Conservation (phyloP, 2,888 invertebrate genomes). For the Molorchus minor region DNA sequence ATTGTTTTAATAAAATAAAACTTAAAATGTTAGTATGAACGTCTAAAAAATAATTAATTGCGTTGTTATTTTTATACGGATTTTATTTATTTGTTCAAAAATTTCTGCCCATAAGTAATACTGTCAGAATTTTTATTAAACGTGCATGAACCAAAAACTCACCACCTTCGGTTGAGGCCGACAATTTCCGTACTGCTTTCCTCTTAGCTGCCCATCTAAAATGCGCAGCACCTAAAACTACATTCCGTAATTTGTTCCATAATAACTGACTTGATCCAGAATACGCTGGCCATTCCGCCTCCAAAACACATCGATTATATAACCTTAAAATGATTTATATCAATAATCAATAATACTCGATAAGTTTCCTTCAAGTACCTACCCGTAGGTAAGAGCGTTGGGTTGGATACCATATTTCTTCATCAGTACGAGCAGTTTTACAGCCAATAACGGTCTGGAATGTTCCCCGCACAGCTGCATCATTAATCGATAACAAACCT, state of each 20-base stretch:
- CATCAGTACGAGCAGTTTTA: constrained; percentile 90
- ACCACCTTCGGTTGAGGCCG: constrained; percentile 63
- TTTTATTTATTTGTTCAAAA: no score
- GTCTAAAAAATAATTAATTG: neutral
- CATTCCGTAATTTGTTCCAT: constrained; percentile 94
- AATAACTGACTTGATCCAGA: constrained; percentile 81
- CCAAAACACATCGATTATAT: constrained; percentile 84
- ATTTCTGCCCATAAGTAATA: no score
- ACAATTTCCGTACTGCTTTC: constrained; percentile 66
- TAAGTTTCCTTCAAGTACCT: constrained; percentile 47
- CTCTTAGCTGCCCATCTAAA: constrained; percentile 82
- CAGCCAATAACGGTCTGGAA: constrained; percentile 92
- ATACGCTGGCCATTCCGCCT: constrained; percentile 88
- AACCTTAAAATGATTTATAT: no score
- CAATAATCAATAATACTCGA: neutral
- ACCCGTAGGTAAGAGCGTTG: constrained; percentile 97
- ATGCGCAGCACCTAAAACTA: constrained; percentile 88
- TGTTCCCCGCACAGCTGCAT: constrained; percentile 98
- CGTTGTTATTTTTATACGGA: neutral
- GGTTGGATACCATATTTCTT: constrained; percentile 93
- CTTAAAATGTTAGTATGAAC: neutral
- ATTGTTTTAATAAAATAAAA: no score
- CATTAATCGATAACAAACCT: constrained; percentile 97
- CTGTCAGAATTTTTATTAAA: no score
- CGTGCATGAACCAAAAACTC: no score